Base-by-base conservation (phyloP, 2,797 vertebrate species). In the Poeciliopsis infans region DNA sequence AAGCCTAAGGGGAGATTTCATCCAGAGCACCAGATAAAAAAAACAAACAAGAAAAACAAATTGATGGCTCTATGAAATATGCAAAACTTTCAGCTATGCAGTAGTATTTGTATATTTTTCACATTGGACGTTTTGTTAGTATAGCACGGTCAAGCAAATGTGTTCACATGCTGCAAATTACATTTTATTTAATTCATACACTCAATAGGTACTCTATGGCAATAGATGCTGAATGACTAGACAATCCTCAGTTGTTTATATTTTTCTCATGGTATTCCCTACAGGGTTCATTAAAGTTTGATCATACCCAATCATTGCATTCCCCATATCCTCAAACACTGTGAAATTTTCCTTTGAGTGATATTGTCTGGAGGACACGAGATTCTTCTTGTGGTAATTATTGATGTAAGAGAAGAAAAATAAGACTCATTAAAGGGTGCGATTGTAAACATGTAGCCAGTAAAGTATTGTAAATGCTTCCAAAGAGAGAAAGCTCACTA, bases 251-350 rank as follows among this genome's bases (percentile, higher is more conserved):
- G 4, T 81, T 87, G 49, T 81, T 77, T 86, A 39, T 43, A 12
- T 12, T 64, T 79, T 83, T 49, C 69, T 80, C 55, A 28, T 57
- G 10, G 23, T 69, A 12, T 64, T 79, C 80, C 86, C 88, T 39
- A 71, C 43, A 84, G 89, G 84, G 70, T 89, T 91, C 83, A 91
- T 93, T 93, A 91, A 89, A 87, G 55, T 87, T 87, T 85, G 41
- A 89, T 88, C 79, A 80, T n/a, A 84, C 85, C 85, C 51, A 76
- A 84, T 87, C 81, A 80, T 89, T 90, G 79, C 74, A 71, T 80
- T 83, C 39, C 64, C 78, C 72, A 45, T 77, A 74, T 85, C 76
- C 64, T 73, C 76, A 79, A 89, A 85, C 75, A 73, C 46, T 76
- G 28, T 61, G 78, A 87, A 85, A 82, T 57, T 77, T 80, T 89